Evolutionary conservation across 2,888 invertebrate species (phyloP), one percentile per base, ranked within the genome.

Genomic region (Microplitis deprimator): DNA sequence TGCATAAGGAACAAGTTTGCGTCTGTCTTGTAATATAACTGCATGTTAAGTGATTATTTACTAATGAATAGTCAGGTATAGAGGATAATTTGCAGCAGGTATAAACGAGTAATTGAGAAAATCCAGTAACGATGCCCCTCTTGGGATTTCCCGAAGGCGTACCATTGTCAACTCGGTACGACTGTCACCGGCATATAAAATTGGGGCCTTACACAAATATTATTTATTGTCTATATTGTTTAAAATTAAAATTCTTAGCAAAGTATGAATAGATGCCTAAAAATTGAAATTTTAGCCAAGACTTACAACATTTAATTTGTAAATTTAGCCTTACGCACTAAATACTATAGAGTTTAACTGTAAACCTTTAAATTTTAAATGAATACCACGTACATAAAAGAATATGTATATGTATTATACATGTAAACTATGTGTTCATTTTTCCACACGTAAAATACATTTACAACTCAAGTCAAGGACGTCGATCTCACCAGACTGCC

Each of bases 401-500:
- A 13, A 50, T 13, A 13, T 50, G 13, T 5, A 50, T 5, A 13
- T 50, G 50, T 50, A 50, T 50, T 29, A 29, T 29, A 3, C 29
- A 8, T 10, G 5, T 13, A 50, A 50, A 50, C 50, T 50, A 50
- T 50, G 50, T 50, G 50, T 50, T 50, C 50, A 50, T 50, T 50
- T 29, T 50, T 50, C 50, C 50, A 50, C 50, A 50, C 13, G 50
- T 50, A 50, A 50, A 50, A 50, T 50, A 50, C 50, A 50, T 50
- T 50, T 13, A 50, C 50, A 50, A 29, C 13, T 8, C 61, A 10
- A 38, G 29, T 68, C 65, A 77, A 68, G 73, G 41, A 73, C 61
- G 39, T 10, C 62, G 70, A 73, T 68, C 73, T 64, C 13, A 41
- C 39, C 69, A 16, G 59, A 61, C 73, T 68, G 72, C 13, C 68